Percentiles rank a stretch among this genome's conserved stretches.
These are phyloP conservation scores for Patella depressa DNA, from an alignment of 2,888 invertebrate genomes.

Conservation along the genomic window DNA sequence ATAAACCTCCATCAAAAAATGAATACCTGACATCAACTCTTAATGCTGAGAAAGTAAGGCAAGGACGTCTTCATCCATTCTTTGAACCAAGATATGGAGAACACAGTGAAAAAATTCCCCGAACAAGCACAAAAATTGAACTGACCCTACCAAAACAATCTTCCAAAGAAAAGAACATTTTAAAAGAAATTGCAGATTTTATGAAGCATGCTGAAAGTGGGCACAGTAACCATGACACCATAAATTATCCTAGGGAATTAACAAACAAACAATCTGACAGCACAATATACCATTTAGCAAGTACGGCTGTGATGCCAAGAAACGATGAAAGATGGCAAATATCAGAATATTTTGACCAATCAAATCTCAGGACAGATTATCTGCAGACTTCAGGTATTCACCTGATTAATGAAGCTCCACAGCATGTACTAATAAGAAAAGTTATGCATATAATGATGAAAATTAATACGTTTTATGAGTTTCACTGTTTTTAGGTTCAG, in stretches of 20 bases:
- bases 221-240: too few species aligned
- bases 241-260: background rate
- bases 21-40: background rate
- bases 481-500: too few species aligned
- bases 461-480: too few species aligned
- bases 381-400: background rate
- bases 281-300: too few species aligned
- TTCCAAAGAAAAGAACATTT: background rate
- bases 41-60: background rate
- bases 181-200: background rate
- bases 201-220: background rate
- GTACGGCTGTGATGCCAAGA: too few species aligned
- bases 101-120: background rate
- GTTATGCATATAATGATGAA: too few species aligned
- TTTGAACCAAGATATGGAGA: background rate
- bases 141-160: too few species aligned
- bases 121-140: constrained; percentile 5
- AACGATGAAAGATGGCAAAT: background rate
- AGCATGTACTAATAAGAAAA: too few species aligned
- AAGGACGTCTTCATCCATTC: background rate
- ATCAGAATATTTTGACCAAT: constrained; percentile 1
- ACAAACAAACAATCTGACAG: background rate
- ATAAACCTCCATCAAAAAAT: background rate
- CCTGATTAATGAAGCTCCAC: too few species aligned
- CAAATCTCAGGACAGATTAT: background rate